Conservation (phyloP, 2,888 invertebrate species). For the Candidula unifasciata region DNA sequence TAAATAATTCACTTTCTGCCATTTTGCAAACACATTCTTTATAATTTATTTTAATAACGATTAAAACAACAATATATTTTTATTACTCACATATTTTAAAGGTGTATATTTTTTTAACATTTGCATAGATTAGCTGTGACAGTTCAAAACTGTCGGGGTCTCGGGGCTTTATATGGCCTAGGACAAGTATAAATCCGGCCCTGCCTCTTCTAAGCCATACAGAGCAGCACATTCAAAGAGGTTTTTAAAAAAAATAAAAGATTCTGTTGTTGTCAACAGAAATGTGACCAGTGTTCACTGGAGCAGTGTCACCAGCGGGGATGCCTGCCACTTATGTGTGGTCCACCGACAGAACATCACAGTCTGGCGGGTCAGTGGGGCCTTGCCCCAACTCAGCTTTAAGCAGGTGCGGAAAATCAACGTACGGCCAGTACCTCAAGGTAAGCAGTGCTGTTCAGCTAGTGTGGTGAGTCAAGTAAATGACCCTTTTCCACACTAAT, state of each 20-base stretch:
- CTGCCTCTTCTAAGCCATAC: background rate
- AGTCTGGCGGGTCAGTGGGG: conserved; percentile 73
- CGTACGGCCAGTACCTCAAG: conserved; percentile 73
- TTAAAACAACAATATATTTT: too few relatives aligned
- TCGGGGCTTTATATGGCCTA: too few relatives aligned
- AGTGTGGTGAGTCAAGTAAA: too few relatives aligned
- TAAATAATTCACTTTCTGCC: too few relatives aligned
- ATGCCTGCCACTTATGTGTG: conserved; percentile 72
- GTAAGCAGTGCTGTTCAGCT: conserved; percentile 55
- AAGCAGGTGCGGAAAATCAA: conserved; percentile 75
- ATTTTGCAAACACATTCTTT: too few relatives aligned
- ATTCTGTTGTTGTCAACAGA: conserved; percentile 10
- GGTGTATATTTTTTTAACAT: too few relatives aligned
- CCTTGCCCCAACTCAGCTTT: conserved; percentile 67
- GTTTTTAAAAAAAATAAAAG: background rate
- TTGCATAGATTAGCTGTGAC: too few relatives aligned
- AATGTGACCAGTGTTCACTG: conserved; percentile 45
- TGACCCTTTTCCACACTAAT: too few relatives aligned
- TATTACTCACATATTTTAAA: too few relatives aligned
- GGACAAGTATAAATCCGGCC: too few relatives aligned
- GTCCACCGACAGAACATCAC: conserved; percentile 72
- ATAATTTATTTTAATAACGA: too few relatives aligned
- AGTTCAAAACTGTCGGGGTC: too few relatives aligned
- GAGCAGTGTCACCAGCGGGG: conserved; percentile 62
- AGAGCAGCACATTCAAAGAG: background rate